These are phyloP conservation scores for Falco rusticolus DNA, from an alignment of 2,797 vertebrate species.

Conservation along the genomic window DNA sequence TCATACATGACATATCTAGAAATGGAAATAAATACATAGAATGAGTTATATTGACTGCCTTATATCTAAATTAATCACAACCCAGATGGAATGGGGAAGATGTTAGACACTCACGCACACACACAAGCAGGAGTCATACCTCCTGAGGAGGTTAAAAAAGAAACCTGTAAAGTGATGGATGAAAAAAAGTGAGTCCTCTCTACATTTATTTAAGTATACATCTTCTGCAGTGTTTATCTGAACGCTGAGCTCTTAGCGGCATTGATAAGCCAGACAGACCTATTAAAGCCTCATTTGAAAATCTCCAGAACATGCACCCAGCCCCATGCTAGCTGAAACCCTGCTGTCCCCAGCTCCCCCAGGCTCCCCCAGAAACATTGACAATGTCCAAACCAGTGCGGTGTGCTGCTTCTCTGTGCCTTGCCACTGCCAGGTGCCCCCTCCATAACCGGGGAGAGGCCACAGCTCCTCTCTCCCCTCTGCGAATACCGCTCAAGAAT, in stretches of 20 bases:
- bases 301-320: background rate
- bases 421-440: background rate
- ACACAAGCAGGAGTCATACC: background rate
- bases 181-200: background rate
- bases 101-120: background rate
- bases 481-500: background rate
- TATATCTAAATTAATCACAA: conserved; percentile 10
- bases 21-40: background rate
- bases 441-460: background rate
- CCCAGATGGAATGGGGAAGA: background rate
- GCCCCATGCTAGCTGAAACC: background rate
- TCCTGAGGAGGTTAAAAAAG: background rate
- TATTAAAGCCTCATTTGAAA: conserved; percentile 15
- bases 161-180: background rate
- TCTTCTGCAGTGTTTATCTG: background rate
- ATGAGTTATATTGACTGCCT: background rate
- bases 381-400: background rate
- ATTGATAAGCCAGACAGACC: background rate
- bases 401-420: background rate
- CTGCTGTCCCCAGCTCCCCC: background rate
- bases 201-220: background rate
- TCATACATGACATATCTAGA: background rate
- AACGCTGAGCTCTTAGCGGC: background rate
- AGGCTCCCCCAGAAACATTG: background rate
- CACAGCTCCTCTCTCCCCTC: background rate